These are phyloP conservation scores for Scophthalmus maximus DNA, from an alignment of 2,113 vertebrate species.

Conservation along the genomic window DNA sequence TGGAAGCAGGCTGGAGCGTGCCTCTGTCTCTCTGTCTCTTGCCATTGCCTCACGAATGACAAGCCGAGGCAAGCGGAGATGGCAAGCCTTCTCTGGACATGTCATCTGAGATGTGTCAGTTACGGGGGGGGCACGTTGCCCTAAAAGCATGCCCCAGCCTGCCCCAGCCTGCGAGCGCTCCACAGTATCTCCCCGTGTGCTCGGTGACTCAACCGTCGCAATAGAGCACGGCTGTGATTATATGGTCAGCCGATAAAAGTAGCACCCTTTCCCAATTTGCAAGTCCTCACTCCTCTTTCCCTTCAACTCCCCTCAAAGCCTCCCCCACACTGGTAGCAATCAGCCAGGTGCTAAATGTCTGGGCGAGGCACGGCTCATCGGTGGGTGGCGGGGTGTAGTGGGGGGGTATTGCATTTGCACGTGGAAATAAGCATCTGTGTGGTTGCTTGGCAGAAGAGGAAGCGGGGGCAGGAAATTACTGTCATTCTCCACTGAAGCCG, in stretches of 20 bases:
- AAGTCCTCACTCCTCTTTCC: conserved; percentile 31
- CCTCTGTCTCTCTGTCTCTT: conserved; percentile 22
- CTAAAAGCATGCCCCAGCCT: conserved; percentile 52
- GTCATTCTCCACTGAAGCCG: conserved; percentile 68
- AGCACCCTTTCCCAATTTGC: conserved; percentile 65
- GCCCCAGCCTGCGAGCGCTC: conserved; percentile 24
- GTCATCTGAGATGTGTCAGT: conserved; percentile 71
- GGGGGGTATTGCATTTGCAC: conserved; percentile 54
- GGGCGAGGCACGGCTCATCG: conserved; percentile 71
- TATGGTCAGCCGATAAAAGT: conserved; percentile 60
- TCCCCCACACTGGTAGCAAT: conserved; percentile 74
- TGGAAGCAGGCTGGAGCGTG: conserved; percentile 39
- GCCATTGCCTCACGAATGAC: conserved; percentile 51
- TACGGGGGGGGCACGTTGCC: conserved; percentile 51
- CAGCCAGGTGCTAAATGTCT: conserved; percentile 84
- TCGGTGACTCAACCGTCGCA: conserved; percentile 47
- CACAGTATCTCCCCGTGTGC: conserved; percentile 27
- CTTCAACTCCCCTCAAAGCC: conserved; percentile 49
- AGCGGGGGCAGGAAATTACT: conserved; percentile 80
- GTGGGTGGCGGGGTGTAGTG: conserved; percentile 27
- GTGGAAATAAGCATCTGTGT: conserved; percentile 81
- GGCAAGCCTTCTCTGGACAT: conserved; percentile 49
- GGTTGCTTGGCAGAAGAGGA: conserved; percentile 71
- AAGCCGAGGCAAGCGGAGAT: conserved; percentile 57
- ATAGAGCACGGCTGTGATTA: conserved; percentile 59